Percentiles rank a stretch among this genome's conserved stretches.
Evolutionary conservation across 2,113 vertebrate species (phyloP).

Genomic region (Nibea coibor): DNA sequence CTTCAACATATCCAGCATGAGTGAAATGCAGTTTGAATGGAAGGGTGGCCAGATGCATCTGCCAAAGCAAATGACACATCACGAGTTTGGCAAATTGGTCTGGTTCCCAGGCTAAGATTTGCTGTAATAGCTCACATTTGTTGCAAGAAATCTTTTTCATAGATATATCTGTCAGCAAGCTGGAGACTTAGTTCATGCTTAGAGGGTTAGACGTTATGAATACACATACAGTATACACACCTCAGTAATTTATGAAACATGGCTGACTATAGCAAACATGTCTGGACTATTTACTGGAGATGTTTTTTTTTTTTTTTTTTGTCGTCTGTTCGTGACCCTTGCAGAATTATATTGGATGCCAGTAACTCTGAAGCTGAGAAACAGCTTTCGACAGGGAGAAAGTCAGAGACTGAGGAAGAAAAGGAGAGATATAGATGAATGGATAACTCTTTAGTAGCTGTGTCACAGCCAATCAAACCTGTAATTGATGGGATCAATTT

Average conservation of each 20-base stretch:
- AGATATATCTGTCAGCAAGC: background rate
- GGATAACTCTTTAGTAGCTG: slow-evolving; percentile 41
- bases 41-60: too few species aligned
- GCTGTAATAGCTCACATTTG: background rate
- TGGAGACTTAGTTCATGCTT: background rate
- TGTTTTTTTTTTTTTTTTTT: background rate
- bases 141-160: background rate
- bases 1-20: too few species aligned
- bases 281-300: slow-evolving; percentile 12
- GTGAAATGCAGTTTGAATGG: too few species aligned
- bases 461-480: slow-evolving; percentile 66
- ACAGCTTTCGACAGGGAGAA: background rate
- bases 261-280: background rate
- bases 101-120: too few species aligned
- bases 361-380: background rate
- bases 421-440: slow-evolving; percentile 24
- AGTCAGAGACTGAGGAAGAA: background rate
- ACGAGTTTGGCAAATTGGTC: too few species aligned
- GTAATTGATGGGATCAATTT: slow-evolving; percentile 68
- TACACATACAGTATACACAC: background rate
- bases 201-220: background rate
- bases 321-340: background rate
- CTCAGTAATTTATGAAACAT: slow-evolving; percentile 9
- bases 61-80: too few species aligned
- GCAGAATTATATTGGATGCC: slow-evolving; percentile 11